Conservation (phyloP, 2,113 vertebrate genomes). For the Tachysurus vachellii region DNA sequence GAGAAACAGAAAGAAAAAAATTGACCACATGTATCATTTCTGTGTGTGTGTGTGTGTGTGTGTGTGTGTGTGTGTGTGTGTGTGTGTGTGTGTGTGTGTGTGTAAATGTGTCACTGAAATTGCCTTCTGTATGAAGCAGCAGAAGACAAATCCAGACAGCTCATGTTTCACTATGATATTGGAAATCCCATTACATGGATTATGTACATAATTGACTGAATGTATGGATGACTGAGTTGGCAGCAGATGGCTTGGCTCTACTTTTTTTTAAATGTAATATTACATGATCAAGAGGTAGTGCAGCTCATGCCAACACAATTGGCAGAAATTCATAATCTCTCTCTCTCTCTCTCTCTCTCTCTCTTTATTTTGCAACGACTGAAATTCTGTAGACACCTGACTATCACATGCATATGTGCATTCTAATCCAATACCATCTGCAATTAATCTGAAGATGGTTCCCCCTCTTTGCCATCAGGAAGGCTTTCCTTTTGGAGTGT, state of each 20-base stretch:
- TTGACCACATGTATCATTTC: conserved; percentile 7
- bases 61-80: not conserved
- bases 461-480: too few species aligned
- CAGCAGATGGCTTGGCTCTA: conserved; percentile 33
- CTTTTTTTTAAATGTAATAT: not conserved
- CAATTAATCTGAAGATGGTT: too few species aligned
- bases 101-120: conserved; percentile 54
- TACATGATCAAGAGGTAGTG: not conserved
- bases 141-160: conserved; percentile 64
- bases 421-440: not conserved
- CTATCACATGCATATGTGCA: not conserved
- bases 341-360: not conserved
- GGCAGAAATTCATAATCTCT: not conserved
- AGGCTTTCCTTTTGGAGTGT: too few species aligned
- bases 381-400: not conserved
- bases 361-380: too few species aligned
- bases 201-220: conserved; percentile 74
- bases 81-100: not conserved
- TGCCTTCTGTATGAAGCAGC: conserved; percentile 63
- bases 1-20: not conserved
- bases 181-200: conserved; percentile 82
- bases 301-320: not conserved
- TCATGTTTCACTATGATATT: conserved; percentile 67
- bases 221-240: conserved; percentile 70
- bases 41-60: not conserved